Evolutionary conservation across 2,797 vertebrate species (phyloP).

Genomic region (Protosalanx chinensis): DNA sequence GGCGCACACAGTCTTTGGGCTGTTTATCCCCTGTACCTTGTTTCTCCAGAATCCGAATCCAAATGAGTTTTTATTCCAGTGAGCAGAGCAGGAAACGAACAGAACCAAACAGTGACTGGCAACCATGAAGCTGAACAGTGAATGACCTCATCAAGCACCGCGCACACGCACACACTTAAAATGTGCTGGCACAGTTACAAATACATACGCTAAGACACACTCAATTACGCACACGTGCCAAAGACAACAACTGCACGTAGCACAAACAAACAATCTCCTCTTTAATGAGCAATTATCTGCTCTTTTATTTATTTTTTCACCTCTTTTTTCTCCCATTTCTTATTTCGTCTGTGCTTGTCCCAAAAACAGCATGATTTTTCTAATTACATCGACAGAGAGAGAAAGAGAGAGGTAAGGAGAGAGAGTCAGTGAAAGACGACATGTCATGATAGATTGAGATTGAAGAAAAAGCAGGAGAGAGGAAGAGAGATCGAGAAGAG

Average conservation of each 20-base stretch:
- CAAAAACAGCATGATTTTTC: slow-evolving; percentile 58
- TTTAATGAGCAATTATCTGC: slow-evolving; percentile 61
- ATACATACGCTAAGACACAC: not conserved
- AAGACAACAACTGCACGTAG: slow-evolving; percentile 19
- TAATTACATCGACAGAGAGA: slow-evolving; percentile 51
- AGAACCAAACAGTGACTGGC: slow-evolving; percentile 63
- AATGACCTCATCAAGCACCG: slow-evolving; percentile 59
- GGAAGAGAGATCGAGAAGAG: not conserved
- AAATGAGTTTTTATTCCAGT: too few relatives aligned
- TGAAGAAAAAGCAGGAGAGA: not conserved
- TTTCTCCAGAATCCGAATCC: slow-evolving; percentile 36
- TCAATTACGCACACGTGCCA: not conserved
- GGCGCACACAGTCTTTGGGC: slow-evolving; percentile 48
- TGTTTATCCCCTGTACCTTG: slow-evolving; percentile 63
- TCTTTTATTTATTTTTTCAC: slow-evolving; percentile 18
- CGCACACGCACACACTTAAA: slow-evolving; percentile 16
- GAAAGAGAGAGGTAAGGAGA: not conserved
- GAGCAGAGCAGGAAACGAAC: slow-evolving; percentile 57
- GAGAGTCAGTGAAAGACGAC: not conserved
- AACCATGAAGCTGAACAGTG: slow-evolving; percentile 60
- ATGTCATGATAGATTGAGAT: not conserved
- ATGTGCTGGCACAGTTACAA: not conserved
- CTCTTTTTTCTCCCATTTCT: slow-evolving; percentile 5
- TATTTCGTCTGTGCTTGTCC: slow-evolving; percentile 51
- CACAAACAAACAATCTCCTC: slow-evolving; percentile 50